Evolutionary conservation across 53 echinoderm and acorn worm genomes (phyloP), one percentile per base, ranked within the genome.

Genomic region (Holothuria scabra): DNA sequence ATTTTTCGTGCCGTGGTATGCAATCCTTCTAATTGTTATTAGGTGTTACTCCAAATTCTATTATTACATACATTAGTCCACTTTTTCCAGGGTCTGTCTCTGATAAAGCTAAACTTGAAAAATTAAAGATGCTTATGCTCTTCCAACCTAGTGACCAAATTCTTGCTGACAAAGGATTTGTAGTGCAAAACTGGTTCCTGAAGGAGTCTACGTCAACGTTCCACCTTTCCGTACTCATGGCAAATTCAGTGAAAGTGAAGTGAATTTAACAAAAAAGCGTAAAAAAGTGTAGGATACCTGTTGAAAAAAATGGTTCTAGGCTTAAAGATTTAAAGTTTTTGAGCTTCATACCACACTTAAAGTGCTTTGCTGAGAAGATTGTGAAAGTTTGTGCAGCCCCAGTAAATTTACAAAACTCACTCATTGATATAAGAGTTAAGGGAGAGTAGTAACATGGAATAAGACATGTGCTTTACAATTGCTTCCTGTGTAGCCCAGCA

Each of bases 151-250:
- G 86, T 22, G 86, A 86, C 66, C 65, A 66, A 14, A 69, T 86
- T 79, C 79, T 86, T 48, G 80, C 86, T 12, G 67, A 80, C 46
- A 86, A 80, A 46, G 86, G 79, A 23, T 86, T 86, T 35, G 33
- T 80, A 10, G 80, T 86, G 20, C 79, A 80, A 24, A 80, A 80
- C 52, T 65, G 28, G 28, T 86, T 26, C 80, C 86, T 13, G 49
- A 37, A 69, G 66, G 80, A 41, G 86, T 86, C 12, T 24, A 48
- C 28, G 19, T 86, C 9, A 86, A 86, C 38, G 56, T 86, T 23
- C 86, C 80, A 9, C 79, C 78, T 0, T 86, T 86, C 55, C 65
- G 79, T 18, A 46, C 4, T 22, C 52, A 63, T 61, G 65, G 79
- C 10, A 59, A 79, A 26, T 78, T 86, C 25, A 86, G 56, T 16